These are phyloP conservation scores for Acrocephalus arundinaceus DNA, from an alignment of 2,113 vertebrate species.

Conservation along the genomic window DNA sequence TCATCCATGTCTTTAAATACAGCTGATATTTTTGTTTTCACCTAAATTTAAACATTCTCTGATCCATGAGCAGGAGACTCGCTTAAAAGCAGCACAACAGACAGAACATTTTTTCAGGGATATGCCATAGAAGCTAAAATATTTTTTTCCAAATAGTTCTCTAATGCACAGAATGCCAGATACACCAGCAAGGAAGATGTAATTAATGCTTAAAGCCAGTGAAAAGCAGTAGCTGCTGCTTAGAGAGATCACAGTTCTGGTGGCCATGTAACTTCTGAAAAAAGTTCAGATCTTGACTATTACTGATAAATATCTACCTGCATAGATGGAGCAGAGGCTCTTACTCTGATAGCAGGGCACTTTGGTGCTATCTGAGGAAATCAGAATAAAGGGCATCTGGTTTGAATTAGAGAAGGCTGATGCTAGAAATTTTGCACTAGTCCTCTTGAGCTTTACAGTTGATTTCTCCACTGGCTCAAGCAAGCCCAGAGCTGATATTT, in stretches of 20 bases:
- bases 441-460: not conserved
- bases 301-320: not conserved
- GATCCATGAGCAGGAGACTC: not conserved
- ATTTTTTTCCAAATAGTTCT: not conserved
- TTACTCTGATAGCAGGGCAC: not conserved
- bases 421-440: not conserved
- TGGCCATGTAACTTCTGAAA: not conserved
- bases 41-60: conserved; percentile 45
- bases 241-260: not conserved
- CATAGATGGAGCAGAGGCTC: not conserved
- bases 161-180: not conserved
- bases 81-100: conserved; percentile 26
- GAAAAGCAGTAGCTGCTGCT: not conserved
- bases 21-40: conserved; percentile 35
- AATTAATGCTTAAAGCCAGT: not conserved
- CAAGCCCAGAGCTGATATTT: not conserved
- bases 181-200: not conserved
- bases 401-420: not conserved
- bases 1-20: conserved; percentile 23
- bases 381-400: not conserved
- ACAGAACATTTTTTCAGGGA: conserved; percentile 9
- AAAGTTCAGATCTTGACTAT: not conserved
- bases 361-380: not conserved
- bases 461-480: not conserved
- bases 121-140: not conserved